These are phyloP conservation scores for Phodopus roborovskii DNA, from an alignment of 2,113 vertebrate genomes.

Conservation along the genomic window DNA sequence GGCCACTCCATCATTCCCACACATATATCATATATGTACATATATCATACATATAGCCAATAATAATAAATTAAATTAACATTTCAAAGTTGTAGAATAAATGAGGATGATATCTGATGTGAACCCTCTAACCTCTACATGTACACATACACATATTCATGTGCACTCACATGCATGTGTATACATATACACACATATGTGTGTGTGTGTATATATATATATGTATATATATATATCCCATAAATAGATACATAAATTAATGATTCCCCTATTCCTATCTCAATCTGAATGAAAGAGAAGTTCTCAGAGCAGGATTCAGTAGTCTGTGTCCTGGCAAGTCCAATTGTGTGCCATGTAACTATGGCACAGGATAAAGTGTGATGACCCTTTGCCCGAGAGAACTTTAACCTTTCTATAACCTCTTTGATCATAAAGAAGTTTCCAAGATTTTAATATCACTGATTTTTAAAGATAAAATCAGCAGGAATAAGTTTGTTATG, in stretches of 20 bases:
- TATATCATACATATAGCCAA: neutral
- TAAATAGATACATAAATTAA: neutral
- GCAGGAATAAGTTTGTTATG: neutral
- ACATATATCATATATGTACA: neutral
- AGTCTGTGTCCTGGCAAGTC: neutral
- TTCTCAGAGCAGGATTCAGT: neutral
- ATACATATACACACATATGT: neutral
- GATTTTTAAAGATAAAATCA: neutral
- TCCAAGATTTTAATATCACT: neutral
- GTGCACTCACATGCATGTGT: neutral
- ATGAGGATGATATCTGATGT: neutral
- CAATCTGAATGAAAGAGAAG: neutral
- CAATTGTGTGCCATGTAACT: accelerated
- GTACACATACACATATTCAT: neutral
- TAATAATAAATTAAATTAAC: neutral
- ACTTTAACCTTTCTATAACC: neutral
- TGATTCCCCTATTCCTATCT: neutral
- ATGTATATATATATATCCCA: neutral
- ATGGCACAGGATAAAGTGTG: neutral
- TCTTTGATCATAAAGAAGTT: neutral
- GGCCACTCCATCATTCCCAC: neutral
- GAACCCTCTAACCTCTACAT: neutral
- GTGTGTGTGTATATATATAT: too few species aligned
- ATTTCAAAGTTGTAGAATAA: neutral
- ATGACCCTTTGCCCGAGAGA: neutral